Percentiles rank a stretch among this genome's conserved stretches.
phyloP scores from a whole-genome alignment of 2,113 vertebrate genomes.

The Todiramphus saurophagus region DNA sequence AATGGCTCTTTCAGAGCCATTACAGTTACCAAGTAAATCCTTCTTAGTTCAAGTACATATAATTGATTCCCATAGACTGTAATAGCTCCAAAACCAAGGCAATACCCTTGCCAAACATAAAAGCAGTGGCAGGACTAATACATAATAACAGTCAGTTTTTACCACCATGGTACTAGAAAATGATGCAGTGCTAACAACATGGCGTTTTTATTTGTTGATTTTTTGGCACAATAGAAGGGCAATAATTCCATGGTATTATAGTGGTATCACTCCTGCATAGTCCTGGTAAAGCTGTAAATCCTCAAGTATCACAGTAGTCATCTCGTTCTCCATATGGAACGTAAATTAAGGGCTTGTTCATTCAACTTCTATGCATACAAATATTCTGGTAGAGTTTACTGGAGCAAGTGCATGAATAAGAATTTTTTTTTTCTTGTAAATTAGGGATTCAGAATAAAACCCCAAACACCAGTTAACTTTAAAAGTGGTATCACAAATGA shows the following conservation, averaged over 20 bases:
- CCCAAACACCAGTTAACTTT: background rate
- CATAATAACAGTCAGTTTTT: conserved; percentile 65
- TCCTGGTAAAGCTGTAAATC: conserved; percentile 53
- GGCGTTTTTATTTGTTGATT: conserved; percentile 55
- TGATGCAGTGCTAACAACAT: conserved; percentile 57
- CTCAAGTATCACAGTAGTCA: background rate
- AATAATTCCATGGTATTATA: conserved; percentile 44
- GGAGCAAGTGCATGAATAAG: background rate
- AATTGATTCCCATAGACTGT: conserved; percentile 76
- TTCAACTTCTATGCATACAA: background rate
- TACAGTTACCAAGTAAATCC: conserved; percentile 79
- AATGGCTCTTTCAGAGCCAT: conserved; percentile 76
- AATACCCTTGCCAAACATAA: conserved; percentile 72
- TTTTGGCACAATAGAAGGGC: conserved; percentile 44
- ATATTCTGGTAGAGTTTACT: background rate
- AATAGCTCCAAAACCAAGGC: conserved; percentile 77
- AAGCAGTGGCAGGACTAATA: conserved; percentile 66
- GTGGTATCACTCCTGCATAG: background rate
- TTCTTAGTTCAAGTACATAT: conserved; percentile 76
- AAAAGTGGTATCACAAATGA: background rate
- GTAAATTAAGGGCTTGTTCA: background rate
- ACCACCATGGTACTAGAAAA: conserved; percentile 58
- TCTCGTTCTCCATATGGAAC: background rate
- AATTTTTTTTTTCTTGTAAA: background rate
- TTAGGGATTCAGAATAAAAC: background rate